Evolutionary conservation across 2,797 vertebrate genomes (phyloP).

Genomic region (Epinephelus coioides): DNA sequence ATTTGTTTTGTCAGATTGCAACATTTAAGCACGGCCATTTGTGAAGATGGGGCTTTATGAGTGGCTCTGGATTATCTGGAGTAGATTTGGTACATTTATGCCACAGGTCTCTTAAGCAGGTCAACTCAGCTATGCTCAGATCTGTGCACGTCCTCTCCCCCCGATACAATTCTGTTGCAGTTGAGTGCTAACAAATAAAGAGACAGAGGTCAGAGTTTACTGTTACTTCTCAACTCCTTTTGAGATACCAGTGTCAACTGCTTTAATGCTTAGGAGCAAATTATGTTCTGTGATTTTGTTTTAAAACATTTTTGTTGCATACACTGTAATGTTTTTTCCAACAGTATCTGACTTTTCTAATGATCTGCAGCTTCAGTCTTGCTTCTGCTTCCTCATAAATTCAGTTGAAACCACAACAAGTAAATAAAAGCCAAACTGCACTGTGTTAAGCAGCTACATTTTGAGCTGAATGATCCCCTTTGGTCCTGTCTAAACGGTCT

Average conservation of each 20-base stretch:
- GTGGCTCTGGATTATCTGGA: background rate
- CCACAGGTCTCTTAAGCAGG: too few species aligned
- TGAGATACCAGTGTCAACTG: background rate
- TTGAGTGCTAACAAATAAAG: constrained; percentile 17
- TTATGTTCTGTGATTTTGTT: background rate
- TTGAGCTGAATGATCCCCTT: background rate
- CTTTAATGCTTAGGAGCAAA: background rate
- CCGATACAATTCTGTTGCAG: constrained; percentile 6
- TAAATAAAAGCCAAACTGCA: background rate
- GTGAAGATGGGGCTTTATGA: background rate
- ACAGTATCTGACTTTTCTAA: background rate
- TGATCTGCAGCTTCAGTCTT: constrained; percentile 34
- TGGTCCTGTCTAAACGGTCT: background rate
- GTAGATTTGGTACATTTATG: background rate
- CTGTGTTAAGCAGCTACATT: background rate
- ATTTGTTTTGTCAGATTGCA: background rate
- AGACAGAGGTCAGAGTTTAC: constrained; percentile 16
- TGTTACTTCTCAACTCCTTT: constrained; percentile 20
- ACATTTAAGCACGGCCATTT: background rate
- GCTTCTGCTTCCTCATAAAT: constrained; percentile 47
- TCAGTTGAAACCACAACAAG: constrained; percentile 9
- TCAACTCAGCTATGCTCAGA: background rate
- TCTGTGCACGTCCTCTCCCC: background rate
- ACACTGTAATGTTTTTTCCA: background rate
- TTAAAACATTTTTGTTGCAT: background rate